phyloP scores from a whole-genome alignment of 2,888 invertebrate species.

The Drosophila vallismaia region DNA sequence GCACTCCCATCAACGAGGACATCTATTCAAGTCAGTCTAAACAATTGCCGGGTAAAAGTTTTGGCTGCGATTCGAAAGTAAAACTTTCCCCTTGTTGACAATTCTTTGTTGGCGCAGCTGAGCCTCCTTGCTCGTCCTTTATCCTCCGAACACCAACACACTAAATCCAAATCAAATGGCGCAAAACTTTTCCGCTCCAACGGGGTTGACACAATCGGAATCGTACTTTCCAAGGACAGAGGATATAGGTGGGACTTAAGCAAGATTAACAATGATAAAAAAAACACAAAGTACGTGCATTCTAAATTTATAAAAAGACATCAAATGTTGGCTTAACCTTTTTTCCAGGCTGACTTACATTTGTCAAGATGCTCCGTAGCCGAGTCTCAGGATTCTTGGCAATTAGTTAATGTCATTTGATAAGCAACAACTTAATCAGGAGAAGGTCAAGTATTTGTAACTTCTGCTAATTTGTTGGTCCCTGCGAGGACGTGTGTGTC shows the following conservation, averaged over 20 bases:
- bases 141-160: not conserved
- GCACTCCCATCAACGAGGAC: constrained; percentile 25
- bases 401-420: constrained; percentile 75
- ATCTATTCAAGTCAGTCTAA: constrained; percentile 39
- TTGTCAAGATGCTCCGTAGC: constrained; percentile 1
- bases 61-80: constrained; percentile 61
- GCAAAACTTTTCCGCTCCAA: constrained; percentile 54
- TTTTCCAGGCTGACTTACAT: not conserved
- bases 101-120: constrained; percentile 49
- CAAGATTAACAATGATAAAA: constrained; percentile 60
- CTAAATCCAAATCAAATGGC: constrained; percentile 67
- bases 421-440: constrained; percentile 68
- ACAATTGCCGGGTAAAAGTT: constrained; percentile 53
- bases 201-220: constrained; percentile 38
- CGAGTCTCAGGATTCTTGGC: constrained; percentile 46
- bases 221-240: constrained; percentile 20
- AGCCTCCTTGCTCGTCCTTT: constrained; percentile 22
- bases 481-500: constrained; percentile 50
- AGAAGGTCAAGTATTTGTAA: constrained; percentile 73
- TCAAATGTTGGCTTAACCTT: constrained; percentile 55
- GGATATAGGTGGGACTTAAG: constrained; percentile 60
- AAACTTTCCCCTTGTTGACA: constrained; percentile 62
- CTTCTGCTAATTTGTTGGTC: constrained; percentile 71
- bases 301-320: constrained; percentile 75
- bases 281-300: constrained; percentile 13